These are phyloP conservation scores for Poeciliopsis paucimaculata DNA, from an alignment of 2,797 vertebrate species.

Conservation along the genomic window DNA sequence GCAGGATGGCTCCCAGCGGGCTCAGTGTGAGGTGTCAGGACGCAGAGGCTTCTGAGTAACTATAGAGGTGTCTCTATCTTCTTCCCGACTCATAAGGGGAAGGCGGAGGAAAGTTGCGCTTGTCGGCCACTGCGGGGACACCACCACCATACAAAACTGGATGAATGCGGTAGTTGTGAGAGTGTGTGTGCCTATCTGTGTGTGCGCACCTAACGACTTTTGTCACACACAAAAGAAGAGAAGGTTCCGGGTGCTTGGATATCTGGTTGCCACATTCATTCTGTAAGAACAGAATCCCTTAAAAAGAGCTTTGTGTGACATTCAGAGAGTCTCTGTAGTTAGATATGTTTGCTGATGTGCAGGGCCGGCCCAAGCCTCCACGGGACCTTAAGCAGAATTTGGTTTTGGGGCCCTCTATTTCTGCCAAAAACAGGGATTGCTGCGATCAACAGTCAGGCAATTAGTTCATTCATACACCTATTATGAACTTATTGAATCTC, in stretches of 20 bases:
- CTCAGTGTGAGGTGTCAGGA: conserved; percentile 38
- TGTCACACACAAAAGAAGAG: conserved; percentile 23
- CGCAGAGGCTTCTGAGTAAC: conserved; percentile 18
- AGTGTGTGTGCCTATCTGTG: conserved; percentile 7
- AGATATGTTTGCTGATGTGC: background rate
- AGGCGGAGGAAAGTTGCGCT: conserved; percentile 63
- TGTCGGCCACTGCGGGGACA: conserved; percentile 60
- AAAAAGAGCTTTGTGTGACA: background rate
- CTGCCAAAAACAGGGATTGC: too few relatives aligned
- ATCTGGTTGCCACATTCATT: background rate
- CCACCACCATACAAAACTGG: conserved; percentile 63
- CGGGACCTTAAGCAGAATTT: too few relatives aligned
- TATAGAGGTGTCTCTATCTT: conserved; percentile 55
- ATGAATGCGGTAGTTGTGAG: conserved; percentile 72
- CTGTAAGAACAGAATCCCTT: conserved; percentile 1
- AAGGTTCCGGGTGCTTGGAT: conserved; percentile 6
- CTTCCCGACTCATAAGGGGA: conserved; percentile 38
- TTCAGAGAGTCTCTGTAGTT: background rate
- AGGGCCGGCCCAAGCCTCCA: too few relatives aligned
- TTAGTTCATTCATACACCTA: too few relatives aligned
- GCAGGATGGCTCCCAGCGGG: conserved; percentile 14
- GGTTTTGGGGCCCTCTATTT: too few relatives aligned
- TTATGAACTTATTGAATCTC: too few relatives aligned
- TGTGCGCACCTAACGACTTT: conserved; percentile 37
- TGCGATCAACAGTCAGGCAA: too few relatives aligned